These are phyloP conservation scores for Drosophila emarginata DNA, from an alignment of 2,888 invertebrate species.

Conservation along the genomic window DNA sequence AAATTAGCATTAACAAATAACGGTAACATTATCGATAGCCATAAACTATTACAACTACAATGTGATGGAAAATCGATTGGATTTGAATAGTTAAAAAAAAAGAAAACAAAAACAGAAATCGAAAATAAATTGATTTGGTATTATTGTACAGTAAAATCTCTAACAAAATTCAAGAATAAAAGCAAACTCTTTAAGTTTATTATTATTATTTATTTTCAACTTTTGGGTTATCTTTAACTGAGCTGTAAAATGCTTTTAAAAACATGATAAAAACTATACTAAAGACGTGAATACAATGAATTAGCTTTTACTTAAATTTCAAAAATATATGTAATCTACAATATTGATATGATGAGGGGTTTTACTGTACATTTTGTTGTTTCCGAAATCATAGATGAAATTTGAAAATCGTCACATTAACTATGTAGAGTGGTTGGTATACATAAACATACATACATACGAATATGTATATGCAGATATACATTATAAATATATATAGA, in stretches of 20 bases:
- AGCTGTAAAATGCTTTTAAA: background rate
- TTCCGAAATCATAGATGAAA: background rate
- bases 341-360: background rate
- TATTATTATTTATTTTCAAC: background rate
- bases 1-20: conserved; percentile 34
- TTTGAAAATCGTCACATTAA: conserved; percentile 1
- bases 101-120: background rate
- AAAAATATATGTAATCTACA: background rate
- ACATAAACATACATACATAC: conserved; percentile 1
- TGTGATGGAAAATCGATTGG: conserved; percentile 9
- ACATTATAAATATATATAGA: conserved; percentile 12
- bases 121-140: background rate
- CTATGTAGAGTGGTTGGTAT: conserved; percentile 9
- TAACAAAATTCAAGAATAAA: background rate
- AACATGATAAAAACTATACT: background rate
- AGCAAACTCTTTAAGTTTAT: background rate
- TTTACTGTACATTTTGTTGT: conserved; percentile 1
- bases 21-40: conserved; percentile 38
- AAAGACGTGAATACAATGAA: background rate
- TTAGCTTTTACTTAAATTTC: background rate
- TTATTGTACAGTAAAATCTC: background rate
- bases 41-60: conserved; percentile 29
- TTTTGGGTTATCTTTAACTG: background rate
- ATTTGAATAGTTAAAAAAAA: background rate
- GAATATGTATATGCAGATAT: background rate